Evolutionary conservation across 2,797 vertebrate genomes (phyloP), one percentile per base, ranked within the genome.

Genomic region (Crenuchus spilurus): DNA sequence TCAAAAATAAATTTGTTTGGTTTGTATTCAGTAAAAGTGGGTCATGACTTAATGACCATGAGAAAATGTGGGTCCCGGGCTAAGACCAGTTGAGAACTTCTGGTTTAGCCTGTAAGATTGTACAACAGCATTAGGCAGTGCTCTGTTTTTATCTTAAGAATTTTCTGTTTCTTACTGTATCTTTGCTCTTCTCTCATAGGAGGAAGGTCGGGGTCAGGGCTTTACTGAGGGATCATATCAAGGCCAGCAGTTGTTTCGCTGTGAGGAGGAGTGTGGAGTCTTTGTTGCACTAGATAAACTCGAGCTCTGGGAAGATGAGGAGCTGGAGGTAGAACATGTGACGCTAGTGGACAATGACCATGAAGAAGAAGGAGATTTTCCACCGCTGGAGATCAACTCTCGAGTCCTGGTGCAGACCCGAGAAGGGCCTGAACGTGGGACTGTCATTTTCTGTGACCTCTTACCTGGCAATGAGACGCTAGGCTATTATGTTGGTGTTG

Each of bases 171-270:
- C 28, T 65, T 22, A 30, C 10, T 24, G 8, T 41, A 1, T 16
- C 11, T 39, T 41, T 3, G 13, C 6, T 31, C 41, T 37, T 51
- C 26, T 52, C 70, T 70, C 84, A 83, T 84, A 99, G 98, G 97
- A 99, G 93, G 96, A 99, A 87, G 96, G 97, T 72, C 92, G 97
- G 0, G 95, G 96, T 82, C 96, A 98, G 87, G 98, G 98, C 76
- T 98, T 99, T 86, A 99, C 98, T 0, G 96, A 99, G 84, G 98
- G 98, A 52, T 94, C 96, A 6, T 99, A 99, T 88, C 96, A 99
- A 88, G 96, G 95, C 79, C 96, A 96, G 70, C 97, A 98, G 80
- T 93, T 98, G 41, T 99, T 99, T 86, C 95, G 95, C 84, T 99
- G 98, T 18, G 97, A 99, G 88, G 98, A 99, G 4, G 98, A 99